Conservation (phyloP, 2,113 vertebrate genomes). For the Pseudorectes ferrugineus region DNA sequence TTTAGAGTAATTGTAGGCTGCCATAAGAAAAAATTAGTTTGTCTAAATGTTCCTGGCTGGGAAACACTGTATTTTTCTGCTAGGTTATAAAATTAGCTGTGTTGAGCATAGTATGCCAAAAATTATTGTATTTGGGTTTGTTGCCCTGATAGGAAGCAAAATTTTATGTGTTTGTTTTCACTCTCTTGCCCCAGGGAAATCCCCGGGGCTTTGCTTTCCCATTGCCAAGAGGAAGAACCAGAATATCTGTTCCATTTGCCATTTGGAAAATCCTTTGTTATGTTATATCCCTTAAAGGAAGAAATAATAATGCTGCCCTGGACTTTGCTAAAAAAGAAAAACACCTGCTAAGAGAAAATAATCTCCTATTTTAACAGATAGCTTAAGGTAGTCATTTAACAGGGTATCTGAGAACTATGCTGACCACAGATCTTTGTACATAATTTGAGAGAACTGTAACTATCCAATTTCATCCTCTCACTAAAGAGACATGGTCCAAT, state of each 20-base stretch:
- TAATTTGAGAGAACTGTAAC: not conserved
- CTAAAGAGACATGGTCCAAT: not conserved
- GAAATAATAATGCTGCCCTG: not conserved
- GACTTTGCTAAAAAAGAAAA: not conserved
- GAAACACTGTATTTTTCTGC: slow-evolving; percentile 32
- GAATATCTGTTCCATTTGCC: slow-evolving; percentile 33
- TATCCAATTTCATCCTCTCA: not conserved
- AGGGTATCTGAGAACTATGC: not conserved
- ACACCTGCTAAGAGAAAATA: slow-evolving; percentile 12
- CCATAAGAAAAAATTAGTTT: not conserved
- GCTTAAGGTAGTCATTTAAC: not conserved
- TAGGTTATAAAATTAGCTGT: not conserved
- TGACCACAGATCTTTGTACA: not conserved
- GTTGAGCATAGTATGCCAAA: not conserved
- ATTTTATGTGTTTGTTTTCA: slow-evolving; percentile 41
- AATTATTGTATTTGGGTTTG: slow-evolving; percentile 6
- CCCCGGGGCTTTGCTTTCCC: not conserved
- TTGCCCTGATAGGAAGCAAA: slow-evolving; percentile 17
- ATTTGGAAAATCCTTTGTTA: slow-evolving; percentile 46
- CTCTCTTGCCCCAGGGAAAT: not conserved
- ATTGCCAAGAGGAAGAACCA: slow-evolving; percentile 55
- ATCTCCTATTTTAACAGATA: not conserved
- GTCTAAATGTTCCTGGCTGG: slow-evolving; percentile 2
- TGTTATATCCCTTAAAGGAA: slow-evolving; percentile 3
- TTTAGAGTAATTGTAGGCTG: slow-evolving; percentile 11